Base-by-base conservation (phyloP, 2,113 vertebrate genomes). In the Pedetes capensis region DNA sequence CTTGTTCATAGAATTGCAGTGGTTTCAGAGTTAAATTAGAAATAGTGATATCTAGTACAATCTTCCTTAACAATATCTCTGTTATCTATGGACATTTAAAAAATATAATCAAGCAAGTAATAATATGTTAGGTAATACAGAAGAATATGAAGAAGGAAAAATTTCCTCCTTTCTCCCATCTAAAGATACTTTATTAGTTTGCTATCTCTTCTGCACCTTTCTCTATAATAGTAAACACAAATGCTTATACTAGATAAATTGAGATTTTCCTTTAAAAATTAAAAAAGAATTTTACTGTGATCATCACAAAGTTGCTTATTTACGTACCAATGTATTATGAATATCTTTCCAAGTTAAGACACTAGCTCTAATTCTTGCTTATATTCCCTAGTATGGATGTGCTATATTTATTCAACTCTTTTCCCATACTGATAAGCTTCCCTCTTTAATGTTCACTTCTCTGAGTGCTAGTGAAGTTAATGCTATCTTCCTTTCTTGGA, bases 381-480 rank as follows among this genome's bases (percentile, higher is more conserved):
- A 10, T 55, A 11, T 32, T 85, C 57, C 23, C 7, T 32, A 20
- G 34, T 20, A 5, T 74, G 44, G 8, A 2, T 51, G 5, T 49
- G 29, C 5, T 69, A 0, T 47, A 27, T 55, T 81, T 18, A 23
- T 51, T 78, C 18, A 34, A 6, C n/a, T 18, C 6, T 59, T 86
- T 74, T 72, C 22, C 27, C 17, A 2, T 44, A 18, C 3, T 55
- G 32, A 63, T 69, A n/a, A 59, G 37, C 29, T 11, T 74, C 76
- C 8, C 86, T 78, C 8, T 92, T 93, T 66, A 91, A 61, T 84
- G 87, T 83, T 96, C 23, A 12, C 69, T 92, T 82, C 55, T 25
- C 47, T 79, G 44, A 74, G 74, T 69, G 57, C 42, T 79, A 29
- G 85, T 59, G 80, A 92, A 68, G 32, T 75, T 83, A 55, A 49